These are phyloP conservation scores for Parauchenoglanis ngamensis DNA, from an alignment of 2,797 vertebrate genomes.

Conservation along the genomic window DNA sequence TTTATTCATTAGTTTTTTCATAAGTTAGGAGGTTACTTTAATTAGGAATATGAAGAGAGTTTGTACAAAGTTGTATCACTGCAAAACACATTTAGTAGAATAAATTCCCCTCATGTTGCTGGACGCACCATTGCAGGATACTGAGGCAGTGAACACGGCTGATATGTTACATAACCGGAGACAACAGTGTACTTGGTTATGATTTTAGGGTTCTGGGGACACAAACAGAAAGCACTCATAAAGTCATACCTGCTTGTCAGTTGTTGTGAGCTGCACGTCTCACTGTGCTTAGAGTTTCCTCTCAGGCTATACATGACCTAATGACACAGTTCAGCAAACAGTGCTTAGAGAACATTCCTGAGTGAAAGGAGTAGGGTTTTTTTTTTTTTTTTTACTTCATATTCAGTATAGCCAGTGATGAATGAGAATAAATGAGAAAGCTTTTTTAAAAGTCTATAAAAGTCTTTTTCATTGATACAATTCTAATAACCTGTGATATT, in stretches of 20 bases:
- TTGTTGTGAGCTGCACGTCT: constrained; percentile 9
- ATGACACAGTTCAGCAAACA: background rate
- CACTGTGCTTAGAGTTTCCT: background rate
- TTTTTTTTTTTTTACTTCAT: background rate
- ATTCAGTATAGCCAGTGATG: background rate
- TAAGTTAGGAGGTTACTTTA: background rate
- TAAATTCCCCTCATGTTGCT: background rate
- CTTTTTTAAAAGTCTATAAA: background rate
- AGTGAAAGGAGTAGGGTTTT: background rate
- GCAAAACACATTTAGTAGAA: constrained; percentile 1
- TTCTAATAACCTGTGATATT: background rate
- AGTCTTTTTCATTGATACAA: background rate
- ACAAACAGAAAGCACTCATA: constrained; percentile 4
- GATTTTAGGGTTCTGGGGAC: constrained; percentile 17
- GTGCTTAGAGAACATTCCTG: background rate
- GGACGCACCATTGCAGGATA: background rate
- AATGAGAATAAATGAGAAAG: background rate
- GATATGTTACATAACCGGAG: background rate
- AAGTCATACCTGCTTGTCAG: background rate
- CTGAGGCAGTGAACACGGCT: background rate
- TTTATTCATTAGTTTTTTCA: background rate
- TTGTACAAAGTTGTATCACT: background rate
- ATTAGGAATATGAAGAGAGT: constrained; percentile 8
- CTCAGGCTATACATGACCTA: constrained; percentile 5
- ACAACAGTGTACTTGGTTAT: background rate